phyloP scores from a whole-genome alignment of 2,113 vertebrate species.

The Podarcis muralis region DNA sequence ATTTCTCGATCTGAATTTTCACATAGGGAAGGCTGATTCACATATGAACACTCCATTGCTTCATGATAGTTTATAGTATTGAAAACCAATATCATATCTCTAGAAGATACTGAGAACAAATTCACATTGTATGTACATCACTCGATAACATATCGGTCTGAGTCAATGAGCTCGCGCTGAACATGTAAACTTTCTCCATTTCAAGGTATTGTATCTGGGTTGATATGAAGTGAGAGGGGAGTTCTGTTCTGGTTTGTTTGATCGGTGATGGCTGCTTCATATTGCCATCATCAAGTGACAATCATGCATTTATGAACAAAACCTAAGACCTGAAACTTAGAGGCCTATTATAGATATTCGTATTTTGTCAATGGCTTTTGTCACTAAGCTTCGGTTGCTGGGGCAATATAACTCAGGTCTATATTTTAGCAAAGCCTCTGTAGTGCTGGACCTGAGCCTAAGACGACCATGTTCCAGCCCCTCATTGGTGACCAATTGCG shows the following conservation, averaged over 20 bases:
- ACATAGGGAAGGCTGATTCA: not conserved
- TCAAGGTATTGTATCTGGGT: not conserved
- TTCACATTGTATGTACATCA: not conserved
- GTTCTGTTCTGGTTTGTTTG: not conserved
- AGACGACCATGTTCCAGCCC: not conserved
- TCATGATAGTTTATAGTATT: not conserved
- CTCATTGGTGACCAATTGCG: not conserved
- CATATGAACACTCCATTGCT: not conserved
- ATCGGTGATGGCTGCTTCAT: not conserved
- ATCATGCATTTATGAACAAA: not conserved
- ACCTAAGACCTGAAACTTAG: not conserved
- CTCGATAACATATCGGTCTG: not conserved
- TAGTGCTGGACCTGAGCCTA: not conserved
- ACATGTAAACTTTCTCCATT: not conserved
- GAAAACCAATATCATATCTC: not conserved
- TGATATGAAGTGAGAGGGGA: not conserved
- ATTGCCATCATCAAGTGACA: not conserved
- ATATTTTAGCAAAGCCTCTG: not conserved
- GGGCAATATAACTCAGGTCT: not conserved
- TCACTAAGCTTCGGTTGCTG: not conserved
- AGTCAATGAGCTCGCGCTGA: not conserved
- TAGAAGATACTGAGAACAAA: not conserved
- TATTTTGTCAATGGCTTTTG: not conserved
- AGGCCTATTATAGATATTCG: too few species aligned
- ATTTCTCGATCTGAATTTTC: not conserved